Percentiles rank a stretch among this genome's conserved stretches.
These are phyloP conservation scores for Toxonevra muliebris DNA, from an alignment of 2,888 invertebrate genomes.

Conservation along the genomic window DNA sequence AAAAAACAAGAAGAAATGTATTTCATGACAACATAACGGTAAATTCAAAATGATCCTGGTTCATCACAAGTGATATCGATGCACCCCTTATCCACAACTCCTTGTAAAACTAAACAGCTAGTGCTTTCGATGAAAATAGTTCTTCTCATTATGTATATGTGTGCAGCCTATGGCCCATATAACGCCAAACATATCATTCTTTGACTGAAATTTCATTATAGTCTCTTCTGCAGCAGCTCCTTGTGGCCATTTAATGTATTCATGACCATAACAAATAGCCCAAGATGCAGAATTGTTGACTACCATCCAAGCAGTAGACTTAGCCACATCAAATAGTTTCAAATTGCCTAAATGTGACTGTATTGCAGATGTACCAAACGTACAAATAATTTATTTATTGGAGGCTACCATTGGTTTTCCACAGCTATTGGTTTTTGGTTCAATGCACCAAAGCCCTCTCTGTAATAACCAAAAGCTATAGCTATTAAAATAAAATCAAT, in stretches of 20 bases:
- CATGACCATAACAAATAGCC: slow-evolving; percentile 32
- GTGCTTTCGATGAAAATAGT: slow-evolving; percentile 40
- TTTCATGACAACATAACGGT: too few relatives aligned
- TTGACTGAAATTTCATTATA: slow-evolving; percentile 18
- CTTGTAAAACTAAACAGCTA: slow-evolving; percentile 43
- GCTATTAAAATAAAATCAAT: too few relatives aligned
- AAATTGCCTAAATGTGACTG: slow-evolving; percentile 31
- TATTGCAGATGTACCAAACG: slow-evolving; percentile 36
- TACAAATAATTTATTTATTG: slow-evolving; percentile 28
- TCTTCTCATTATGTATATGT: slow-evolving; percentile 40
- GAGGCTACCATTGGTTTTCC: slow-evolving; percentile 23
- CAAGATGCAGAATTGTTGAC: slow-evolving; percentile 30
- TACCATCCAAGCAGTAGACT: slow-evolving; percentile 30
- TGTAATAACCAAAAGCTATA: too few relatives aligned
- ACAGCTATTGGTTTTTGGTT: slow-evolving; percentile 8
- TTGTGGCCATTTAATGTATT: slow-evolving; percentile 38
- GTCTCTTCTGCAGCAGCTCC: slow-evolving; percentile 12
- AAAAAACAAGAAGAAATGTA: too few relatives aligned
- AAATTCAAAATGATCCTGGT: too few relatives aligned
- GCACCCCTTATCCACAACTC: slow-evolving; percentile 45
- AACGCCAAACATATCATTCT: slow-evolving; percentile 33
- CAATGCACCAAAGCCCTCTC: too few relatives aligned
- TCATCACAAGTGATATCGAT: slow-evolving; percentile 47
- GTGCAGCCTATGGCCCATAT: slow-evolving; percentile 43
- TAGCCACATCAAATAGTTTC: slow-evolving; percentile 34